Base-by-base conservation (phyloP, 2,113 vertebrate species). In the Mesocricetus auratus region DNA sequence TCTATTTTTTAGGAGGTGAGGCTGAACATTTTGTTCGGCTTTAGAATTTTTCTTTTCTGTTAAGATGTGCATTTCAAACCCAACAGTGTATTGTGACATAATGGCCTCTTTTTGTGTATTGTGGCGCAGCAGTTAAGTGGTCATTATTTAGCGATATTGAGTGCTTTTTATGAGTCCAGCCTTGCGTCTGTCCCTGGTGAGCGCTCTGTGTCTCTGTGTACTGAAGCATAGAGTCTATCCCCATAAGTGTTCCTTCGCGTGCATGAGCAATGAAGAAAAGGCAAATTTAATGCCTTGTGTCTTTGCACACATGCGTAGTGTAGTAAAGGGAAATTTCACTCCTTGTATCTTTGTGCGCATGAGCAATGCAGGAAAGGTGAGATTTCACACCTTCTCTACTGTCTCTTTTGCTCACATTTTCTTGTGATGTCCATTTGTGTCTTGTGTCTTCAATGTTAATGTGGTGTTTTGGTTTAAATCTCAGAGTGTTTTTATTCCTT, bases 371-470 rank as follows among this genome's bases (percentile, higher is more conserved):
- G 36, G 22, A 50, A 45, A 60, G 50, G 53, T n/a, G 74, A 78
- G 45, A 39, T 60, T n/a, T 39, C 31, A 42, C 42, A 60, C 5
- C 7, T 7, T 85, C 6, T n/a, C 73, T 75, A 22, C 13, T 36
- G 9, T 96, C 26, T 73, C 11, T 86, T 92, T n/a, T 26, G 45
- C 71, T 64, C 36, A n/a, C 36, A 53, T 71, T 91, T 89, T 89
- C n/a, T 81, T 60, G 19, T 26, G 77, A 36, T 66, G 24, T 68
- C 56, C 68, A 73, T 79, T 88, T 82, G 22, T 75, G 17, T 22
- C 19, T 60, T 64, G 9, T 79, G 26, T 89, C 86, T 93, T 86
- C 45, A 62, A 36, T 60, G 86, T 86, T 90, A 86, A 29, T 56
- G n/a, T 45, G 93, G 33, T 50, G 3, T 58, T 74, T 91, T 82